These are phyloP conservation scores for Ctenochaetus hawaiiensis DNA, from an alignment of 2,797 vertebrate species.

Conservation along the genomic window DNA sequence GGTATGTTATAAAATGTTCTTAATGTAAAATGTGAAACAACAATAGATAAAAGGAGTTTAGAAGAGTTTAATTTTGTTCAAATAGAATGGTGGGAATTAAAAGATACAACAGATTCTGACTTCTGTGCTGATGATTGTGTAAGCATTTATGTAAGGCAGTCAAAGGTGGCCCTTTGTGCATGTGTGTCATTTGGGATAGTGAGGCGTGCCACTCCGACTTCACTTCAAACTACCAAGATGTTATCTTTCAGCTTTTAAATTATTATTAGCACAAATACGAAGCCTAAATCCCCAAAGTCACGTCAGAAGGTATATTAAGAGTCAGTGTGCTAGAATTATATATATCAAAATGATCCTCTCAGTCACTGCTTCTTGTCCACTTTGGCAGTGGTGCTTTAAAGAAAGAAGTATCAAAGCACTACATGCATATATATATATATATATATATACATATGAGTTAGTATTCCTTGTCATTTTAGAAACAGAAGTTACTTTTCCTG, in stretches of 20 bases:
- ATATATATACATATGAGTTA: no score
- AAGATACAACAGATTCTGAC: not conserved
- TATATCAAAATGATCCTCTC: not conserved
- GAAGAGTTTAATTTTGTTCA: conserved; percentile 7
- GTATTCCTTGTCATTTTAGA: not conserved
- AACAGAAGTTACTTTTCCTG: conserved; percentile 36
- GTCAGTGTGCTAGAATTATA: no score
- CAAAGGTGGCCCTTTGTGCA: not conserved
- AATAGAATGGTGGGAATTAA: not conserved
- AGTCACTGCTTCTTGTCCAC: not conserved
- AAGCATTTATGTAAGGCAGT: conserved; percentile 1
- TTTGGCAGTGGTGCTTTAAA: not conserved
- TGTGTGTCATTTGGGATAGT: not conserved
- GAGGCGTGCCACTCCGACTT: not conserved
- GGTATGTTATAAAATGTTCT: conserved; percentile 20
- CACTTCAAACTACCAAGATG: not conserved
- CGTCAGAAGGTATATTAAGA: no score
- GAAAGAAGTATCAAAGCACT: not conserved
- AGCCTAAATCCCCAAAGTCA: no score
- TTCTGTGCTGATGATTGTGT: not conserved
- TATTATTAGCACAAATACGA: no score
- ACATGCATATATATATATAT: no score
- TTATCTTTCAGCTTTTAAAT: not conserved
- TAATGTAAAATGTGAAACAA: conserved; percentile 21
- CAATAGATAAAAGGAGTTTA: not conserved